Percentiles rank a stretch among this genome's conserved stretches.
phyloP scores from a whole-genome alignment of 1,140 invertebrate species.

The Drosophila triauraria region DNA sequence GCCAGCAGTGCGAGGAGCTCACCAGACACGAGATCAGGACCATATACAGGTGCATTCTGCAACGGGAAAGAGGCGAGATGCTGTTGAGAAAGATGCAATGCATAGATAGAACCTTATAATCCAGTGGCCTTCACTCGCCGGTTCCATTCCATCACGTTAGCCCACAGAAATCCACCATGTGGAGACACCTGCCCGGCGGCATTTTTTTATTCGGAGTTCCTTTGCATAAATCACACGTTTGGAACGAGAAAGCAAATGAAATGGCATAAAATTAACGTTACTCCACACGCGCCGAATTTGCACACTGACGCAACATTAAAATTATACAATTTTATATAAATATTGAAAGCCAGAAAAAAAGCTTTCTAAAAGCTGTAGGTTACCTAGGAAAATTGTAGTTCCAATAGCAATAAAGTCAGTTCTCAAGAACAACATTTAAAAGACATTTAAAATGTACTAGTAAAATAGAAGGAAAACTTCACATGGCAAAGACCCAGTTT shows the following conservation, averaged over 20 bases:
- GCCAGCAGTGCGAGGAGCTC: conserved; percentile 79
- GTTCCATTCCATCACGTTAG: conserved; percentile 21
- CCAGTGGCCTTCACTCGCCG: conserved; percentile 14
- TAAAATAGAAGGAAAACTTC: too few relatives aligned
- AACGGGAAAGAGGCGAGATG: conserved; percentile 24
- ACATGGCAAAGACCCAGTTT: not conserved
- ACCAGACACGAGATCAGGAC: conserved; percentile 77
- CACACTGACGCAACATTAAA: conserved; percentile 38
- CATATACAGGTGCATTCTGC: conserved; percentile 76
- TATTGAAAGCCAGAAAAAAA: not conserved
- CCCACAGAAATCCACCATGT: conserved; percentile 37
- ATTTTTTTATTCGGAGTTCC: conserved; percentile 74
- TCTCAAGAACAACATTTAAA: not conserved
- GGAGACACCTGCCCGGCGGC: conserved; percentile 59
- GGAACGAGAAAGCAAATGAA: conserved; percentile 60
- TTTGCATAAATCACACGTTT: conserved; percentile 80
- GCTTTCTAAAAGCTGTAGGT: not conserved
- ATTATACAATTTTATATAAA: not conserved
- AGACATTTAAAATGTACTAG: too few relatives aligned
- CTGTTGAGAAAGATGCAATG: not conserved
- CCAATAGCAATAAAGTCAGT: not conserved
- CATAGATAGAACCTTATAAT: conserved; percentile 33
- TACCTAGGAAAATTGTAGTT: too few relatives aligned
- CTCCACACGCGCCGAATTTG: conserved; percentile 35
- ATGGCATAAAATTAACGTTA: conserved; percentile 79